A percentile compares a stretch with the other conserved stretches of the same genome.
Conservation (phyloP, 2,888 invertebrate genomes). For the Lottia gigantea region DNA sequence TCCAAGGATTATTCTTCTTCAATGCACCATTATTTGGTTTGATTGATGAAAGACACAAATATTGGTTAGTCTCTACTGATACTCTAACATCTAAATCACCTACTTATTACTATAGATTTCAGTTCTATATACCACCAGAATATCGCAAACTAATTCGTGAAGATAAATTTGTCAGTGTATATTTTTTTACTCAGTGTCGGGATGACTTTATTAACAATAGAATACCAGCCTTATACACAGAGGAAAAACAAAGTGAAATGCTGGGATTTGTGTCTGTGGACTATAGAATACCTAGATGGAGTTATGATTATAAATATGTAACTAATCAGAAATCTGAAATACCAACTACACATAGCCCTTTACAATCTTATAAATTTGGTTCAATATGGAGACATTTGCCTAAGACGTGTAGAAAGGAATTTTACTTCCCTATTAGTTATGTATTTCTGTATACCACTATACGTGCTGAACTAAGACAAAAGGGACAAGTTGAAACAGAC, state of each 20-base stretch:
- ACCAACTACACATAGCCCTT: background rate
- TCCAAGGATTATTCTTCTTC: background rate
- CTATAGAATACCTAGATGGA: background rate
- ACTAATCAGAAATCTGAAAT: background rate
- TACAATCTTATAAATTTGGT: background rate
- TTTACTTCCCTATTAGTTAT: background rate
- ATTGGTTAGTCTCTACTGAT: background rate
- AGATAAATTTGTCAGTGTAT: background rate
- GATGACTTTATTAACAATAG: conserved; percentile 2
- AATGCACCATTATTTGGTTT: background rate
- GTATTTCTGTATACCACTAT: background rate
- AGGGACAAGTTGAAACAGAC: no score
- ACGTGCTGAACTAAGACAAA: background rate
- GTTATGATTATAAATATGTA: background rate
- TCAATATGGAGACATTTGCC: background rate
- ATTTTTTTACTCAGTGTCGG: conserved; percentile 2
- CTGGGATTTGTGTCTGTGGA: background rate
- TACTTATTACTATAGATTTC: background rate
- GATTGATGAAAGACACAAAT: background rate
- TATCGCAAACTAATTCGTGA: background rate
- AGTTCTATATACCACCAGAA: background rate
- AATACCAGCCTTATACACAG: background rate
- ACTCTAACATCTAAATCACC: background rate
- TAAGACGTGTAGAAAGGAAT: background rate
- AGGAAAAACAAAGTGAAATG: background rate